A percentile compares a stretch with the other conserved stretches of the same genome.
Evolutionary conservation across 2,797 vertebrate genomes (phyloP).

Genomic region (Fringilla coelebs): DNA sequence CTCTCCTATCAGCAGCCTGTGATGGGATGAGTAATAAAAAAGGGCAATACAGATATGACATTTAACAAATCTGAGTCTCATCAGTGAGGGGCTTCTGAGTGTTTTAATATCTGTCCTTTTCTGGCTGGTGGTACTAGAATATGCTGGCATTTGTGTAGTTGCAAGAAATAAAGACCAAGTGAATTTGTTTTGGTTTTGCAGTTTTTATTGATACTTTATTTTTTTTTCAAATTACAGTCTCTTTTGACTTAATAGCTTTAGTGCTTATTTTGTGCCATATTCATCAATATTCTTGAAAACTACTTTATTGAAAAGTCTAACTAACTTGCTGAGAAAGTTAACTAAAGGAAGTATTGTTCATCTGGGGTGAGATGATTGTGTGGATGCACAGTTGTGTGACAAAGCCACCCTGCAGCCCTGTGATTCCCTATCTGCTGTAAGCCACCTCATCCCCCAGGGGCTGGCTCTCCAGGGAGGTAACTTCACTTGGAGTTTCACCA

Average conservation of each 20-base stretch:
- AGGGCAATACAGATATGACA: not conserved
- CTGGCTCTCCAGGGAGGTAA: not conserved
- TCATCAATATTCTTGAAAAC: not conserved
- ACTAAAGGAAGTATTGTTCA: not conserved
- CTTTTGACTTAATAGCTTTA: not conserved
- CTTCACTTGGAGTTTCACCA: not conserved
- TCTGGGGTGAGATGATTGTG: not conserved
- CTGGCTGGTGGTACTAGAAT: not conserved
- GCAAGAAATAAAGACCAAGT: not conserved
- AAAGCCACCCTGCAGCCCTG: not conserved
- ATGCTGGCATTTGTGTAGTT: not conserved
- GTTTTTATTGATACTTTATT: constrained; percentile 19
- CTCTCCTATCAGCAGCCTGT: not conserved
- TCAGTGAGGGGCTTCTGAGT: not conserved
- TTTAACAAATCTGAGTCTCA: not conserved
- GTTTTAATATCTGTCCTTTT: not conserved
- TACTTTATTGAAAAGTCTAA: not conserved
- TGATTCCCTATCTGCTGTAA: constrained; percentile 48
- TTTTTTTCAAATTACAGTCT: not conserved
- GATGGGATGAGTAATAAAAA: not conserved
- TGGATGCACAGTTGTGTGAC: not conserved
- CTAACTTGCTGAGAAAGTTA: not conserved
- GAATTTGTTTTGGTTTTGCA: not conserved
- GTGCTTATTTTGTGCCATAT: not conserved
- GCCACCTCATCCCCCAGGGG: constrained; percentile 18